These are phyloP conservation scores for Lagopus muta DNA, from an alignment of 2,113 vertebrate species.

Conservation along the genomic window DNA sequence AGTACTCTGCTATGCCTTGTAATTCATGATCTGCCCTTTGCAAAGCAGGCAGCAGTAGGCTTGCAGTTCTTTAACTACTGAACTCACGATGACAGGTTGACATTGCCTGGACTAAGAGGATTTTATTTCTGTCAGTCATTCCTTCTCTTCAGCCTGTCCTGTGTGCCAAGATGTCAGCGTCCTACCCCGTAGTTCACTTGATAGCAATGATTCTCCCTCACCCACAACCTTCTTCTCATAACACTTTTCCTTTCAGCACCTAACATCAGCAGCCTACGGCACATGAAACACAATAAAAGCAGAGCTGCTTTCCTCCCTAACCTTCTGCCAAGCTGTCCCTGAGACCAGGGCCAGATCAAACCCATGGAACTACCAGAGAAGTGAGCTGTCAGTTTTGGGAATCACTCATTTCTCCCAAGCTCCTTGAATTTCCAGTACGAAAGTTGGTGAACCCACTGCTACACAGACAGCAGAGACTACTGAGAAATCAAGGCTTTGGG, in stretches of 20 bases:
- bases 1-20: neutral
- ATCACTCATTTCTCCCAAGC: neutral
- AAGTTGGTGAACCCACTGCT: neutral
- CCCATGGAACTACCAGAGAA: neutral
- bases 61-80: neutral
- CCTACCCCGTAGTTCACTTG: neutral
- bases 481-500: constrained; percentile 15
- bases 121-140: constrained; percentile 6
- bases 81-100: neutral
- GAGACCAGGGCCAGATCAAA: fast-evolving
- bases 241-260: neutral
- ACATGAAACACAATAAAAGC: neutral
- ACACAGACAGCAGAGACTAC: neutral
- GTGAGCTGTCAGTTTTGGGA: neutral
- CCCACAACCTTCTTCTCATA: neutral
- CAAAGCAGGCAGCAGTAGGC: neutral
- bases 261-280: neutral
- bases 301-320: neutral
- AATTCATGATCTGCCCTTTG: neutral
- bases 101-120: neutral
- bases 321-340: neutral
- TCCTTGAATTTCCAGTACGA: neutral
- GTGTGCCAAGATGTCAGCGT: neutral
- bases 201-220: neutral
- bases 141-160: neutral